Conservation (phyloP, 2,797 vertebrate species). For the Enteromius viviparus region DNA sequence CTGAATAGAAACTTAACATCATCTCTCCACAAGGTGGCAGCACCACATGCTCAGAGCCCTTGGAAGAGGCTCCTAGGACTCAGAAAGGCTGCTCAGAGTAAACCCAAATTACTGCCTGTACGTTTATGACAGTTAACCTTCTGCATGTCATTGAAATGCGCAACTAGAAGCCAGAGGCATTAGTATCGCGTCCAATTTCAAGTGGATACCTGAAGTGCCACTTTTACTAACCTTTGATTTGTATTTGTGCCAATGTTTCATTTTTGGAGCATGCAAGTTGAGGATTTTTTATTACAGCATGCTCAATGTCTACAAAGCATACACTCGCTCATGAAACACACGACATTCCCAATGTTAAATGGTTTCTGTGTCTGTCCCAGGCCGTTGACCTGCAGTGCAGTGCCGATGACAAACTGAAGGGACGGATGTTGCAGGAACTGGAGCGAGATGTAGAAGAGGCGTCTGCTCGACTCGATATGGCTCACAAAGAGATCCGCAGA, state of each 20-base stretch:
- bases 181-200: neutral
- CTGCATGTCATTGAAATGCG: constrained; percentile 3
- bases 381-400: neutral
- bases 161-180: neutral
- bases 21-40: constrained; percentile 69
- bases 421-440: constrained; percentile 55
- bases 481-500: constrained; percentile 78
- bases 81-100: constrained; percentile 69
- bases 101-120: constrained; percentile 70
- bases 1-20: neutral
- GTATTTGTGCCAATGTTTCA: neutral
- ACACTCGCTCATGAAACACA: neutral
- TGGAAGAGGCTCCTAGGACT: constrained; percentile 81
- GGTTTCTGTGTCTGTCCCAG: neutral
- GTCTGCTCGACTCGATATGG: constrained; percentile 72
- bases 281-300: neutral
- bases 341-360: neutral
- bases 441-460: constrained; percentile 77
- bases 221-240: neutral
- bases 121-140: constrained; percentile 51
- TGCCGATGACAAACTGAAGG: neutral
- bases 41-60: constrained; percentile 66
- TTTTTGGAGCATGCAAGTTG: neutral
- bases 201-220: neutral
- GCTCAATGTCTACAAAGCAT: neutral